These are phyloP conservation scores for Centruroides vittatus DNA, from an alignment of 1,140 invertebrate species.

Conservation along the genomic window DNA sequence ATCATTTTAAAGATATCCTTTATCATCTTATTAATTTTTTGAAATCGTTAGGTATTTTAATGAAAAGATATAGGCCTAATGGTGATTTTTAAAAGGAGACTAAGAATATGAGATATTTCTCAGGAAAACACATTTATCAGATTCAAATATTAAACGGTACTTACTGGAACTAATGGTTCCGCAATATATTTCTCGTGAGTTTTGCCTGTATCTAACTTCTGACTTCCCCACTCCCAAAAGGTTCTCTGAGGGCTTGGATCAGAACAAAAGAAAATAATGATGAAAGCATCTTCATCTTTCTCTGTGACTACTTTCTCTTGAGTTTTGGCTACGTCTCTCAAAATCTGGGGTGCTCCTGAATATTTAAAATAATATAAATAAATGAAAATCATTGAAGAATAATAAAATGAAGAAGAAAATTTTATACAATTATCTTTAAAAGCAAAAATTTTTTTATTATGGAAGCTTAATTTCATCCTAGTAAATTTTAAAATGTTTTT, in stretches of 20 bases:
- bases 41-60: neutral
- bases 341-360: slow-evolving; percentile 14
- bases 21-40: neutral
- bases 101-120: neutral
- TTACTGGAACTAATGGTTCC: slow-evolving; percentile 9
- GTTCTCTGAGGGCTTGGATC: slow-evolving; percentile 17
- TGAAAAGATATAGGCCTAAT: neutral
- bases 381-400: no score
- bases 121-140: neutral
- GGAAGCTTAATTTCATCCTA: no score
- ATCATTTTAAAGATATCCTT: no score
- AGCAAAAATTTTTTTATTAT: no score
- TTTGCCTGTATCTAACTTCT: slow-evolving; percentile 8
- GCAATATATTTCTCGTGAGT: slow-evolving; percentile 10
- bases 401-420: no score
- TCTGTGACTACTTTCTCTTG: slow-evolving; percentile 12
- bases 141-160: neutral
- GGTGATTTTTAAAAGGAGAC: neutral
- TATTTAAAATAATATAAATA: no score
- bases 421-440: no score
- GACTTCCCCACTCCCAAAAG: slow-evolving; percentile 19
- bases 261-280: slow-evolving; percentile 18
- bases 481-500: no score
- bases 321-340: slow-evolving; percentile 4
- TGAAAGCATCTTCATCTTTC: slow-evolving; percentile 17